A percentile compares a stretch with the other conserved stretches of the same genome.
Conservation (phyloP, 2,113 vertebrate species). For the Aramus guarauna region DNA sequence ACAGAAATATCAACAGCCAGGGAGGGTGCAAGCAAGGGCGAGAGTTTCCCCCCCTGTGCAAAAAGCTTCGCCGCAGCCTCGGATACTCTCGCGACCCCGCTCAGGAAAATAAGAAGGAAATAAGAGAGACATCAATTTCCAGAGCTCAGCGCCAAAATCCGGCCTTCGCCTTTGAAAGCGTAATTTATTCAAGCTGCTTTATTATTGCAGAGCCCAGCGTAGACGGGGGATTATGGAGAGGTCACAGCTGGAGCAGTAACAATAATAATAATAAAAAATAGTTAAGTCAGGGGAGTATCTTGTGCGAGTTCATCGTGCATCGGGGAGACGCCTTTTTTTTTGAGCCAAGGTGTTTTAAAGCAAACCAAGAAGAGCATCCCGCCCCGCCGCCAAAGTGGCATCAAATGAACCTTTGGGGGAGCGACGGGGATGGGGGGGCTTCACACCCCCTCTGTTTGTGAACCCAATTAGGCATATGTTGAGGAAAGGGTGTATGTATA, state of each 20-base stretch:
- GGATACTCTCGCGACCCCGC: rapidly evolving
- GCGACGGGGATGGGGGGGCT: neutral
- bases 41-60: neutral
- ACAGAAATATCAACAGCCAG: neutral
- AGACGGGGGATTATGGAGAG: slow-evolving; percentile 58
- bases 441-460: slow-evolving; percentile 52
- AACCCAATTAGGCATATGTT: slow-evolving; percentile 77
- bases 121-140: slow-evolving; percentile 65
- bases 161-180: slow-evolving; percentile 65
- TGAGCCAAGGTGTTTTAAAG: neutral
- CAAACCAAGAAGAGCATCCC: neutral
- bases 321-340: neutral
- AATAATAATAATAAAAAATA: slow-evolving; percentile 49
- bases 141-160: slow-evolving; percentile 62
- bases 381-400: neutral
- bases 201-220: slow-evolving; percentile 47
- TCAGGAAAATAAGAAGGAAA: slow-evolving; percentile 9
- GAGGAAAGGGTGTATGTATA: slow-evolving; percentile 79
- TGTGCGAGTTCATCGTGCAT: neutral
- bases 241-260: slow-evolving; percentile 48
- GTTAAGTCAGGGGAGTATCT: neutral
- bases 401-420: neutral
- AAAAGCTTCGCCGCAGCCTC: neutral
- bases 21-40: neutral
- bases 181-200: slow-evolving; percentile 72